phyloP scores from a whole-genome alignment of 2,797 vertebrate genomes.

The Aeoliscus strigatus region DNA sequence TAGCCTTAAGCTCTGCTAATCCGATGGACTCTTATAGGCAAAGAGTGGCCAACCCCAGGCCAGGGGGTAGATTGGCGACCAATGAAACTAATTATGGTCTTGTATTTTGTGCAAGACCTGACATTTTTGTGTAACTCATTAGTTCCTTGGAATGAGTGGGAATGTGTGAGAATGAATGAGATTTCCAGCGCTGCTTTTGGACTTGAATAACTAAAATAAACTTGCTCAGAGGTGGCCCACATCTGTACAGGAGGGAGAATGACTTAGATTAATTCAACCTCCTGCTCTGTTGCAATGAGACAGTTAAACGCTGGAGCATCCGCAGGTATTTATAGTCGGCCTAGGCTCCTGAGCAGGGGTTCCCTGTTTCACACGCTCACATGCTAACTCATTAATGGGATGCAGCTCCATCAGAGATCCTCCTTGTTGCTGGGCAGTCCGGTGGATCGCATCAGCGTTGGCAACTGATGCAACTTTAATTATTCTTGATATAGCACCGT shows the following conservation, averaged over 20 bases:
- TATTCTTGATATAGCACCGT: no score
- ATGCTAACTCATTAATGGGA: slow-evolving; percentile 40
- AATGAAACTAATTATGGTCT: slow-evolving; percentile 18
- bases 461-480: not conserved
- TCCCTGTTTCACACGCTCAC: slow-evolving; percentile 27
- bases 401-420: slow-evolving; percentile 13
- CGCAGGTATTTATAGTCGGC: slow-evolving; percentile 42
- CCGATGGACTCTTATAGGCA: slow-evolving; percentile 53
- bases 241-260: no score
- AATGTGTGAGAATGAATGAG: not conserved
- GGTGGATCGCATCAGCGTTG: not conserved
- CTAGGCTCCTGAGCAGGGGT: slow-evolving; percentile 25
- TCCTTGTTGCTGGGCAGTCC: not conserved
- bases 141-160: not conserved
- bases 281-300: slow-evolving; percentile 32
- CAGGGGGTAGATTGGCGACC: slow-evolving; percentile 26
- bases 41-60: slow-evolving; percentile 11
- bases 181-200: not conserved
- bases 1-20: slow-evolving; percentile 69
- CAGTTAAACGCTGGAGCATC: slow-evolving; percentile 18
- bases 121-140: not conserved
- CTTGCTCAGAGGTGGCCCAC: no score
- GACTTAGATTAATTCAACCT: slow-evolving; percentile 32
- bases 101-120: slow-evolving; percentile 21
- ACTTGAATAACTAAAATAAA: not conserved